These are phyloP conservation scores for Rotaria magnacalcarata DNA, from an alignment of 2,888 invertebrate genomes.

Conservation along the genomic window DNA sequence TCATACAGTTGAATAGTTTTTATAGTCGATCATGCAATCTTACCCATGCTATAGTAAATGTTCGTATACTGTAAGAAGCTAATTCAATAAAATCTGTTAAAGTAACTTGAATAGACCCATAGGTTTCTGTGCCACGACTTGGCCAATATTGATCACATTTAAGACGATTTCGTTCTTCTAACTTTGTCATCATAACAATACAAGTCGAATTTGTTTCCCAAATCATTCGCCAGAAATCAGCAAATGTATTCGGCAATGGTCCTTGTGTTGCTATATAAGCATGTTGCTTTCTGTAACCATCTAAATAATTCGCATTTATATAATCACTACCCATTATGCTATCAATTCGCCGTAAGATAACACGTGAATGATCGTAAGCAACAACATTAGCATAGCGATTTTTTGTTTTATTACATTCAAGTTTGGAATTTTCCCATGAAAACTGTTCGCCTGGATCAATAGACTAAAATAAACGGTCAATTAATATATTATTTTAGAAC, in stretches of 20 bases:
- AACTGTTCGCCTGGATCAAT: slow-evolving; percentile 99
- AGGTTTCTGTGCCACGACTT: slow-evolving; percentile 82
- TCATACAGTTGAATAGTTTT: no score
- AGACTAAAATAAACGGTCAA: slow-evolving; percentile 61
- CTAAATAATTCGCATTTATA: slow-evolving; percentile 97
- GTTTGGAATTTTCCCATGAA: slow-evolving; percentile 97
- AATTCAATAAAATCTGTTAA: slow-evolving; percentile 90
- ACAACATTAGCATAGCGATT: slow-evolving; percentile 98
- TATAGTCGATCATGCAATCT: neutral
- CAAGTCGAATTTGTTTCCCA: slow-evolving; percentile 92
- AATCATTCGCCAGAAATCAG: slow-evolving; percentile 98
- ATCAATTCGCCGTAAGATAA: slow-evolving; percentile 73
- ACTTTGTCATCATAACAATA: slow-evolving; percentile 98
- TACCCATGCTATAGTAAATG: slow-evolving; percentile 71
- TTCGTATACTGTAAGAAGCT: slow-evolving; percentile 93
- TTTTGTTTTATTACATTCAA: slow-evolving; percentile 95
- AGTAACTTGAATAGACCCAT: slow-evolving; percentile 87
- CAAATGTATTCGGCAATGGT: slow-evolving; percentile 90
- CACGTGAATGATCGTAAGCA: slow-evolving; percentile 94
- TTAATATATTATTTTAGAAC: neutral
- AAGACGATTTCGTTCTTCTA: slow-evolving; percentile 87
- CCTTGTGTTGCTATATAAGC: slow-evolving; percentile 97
- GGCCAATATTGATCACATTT: slow-evolving; percentile 89
- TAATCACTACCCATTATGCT: slow-evolving; percentile 73
- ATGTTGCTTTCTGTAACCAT: slow-evolving; percentile 94